Base-by-base conservation (phyloP, 2,888 invertebrate species). In the Acronicta alni region DNA sequence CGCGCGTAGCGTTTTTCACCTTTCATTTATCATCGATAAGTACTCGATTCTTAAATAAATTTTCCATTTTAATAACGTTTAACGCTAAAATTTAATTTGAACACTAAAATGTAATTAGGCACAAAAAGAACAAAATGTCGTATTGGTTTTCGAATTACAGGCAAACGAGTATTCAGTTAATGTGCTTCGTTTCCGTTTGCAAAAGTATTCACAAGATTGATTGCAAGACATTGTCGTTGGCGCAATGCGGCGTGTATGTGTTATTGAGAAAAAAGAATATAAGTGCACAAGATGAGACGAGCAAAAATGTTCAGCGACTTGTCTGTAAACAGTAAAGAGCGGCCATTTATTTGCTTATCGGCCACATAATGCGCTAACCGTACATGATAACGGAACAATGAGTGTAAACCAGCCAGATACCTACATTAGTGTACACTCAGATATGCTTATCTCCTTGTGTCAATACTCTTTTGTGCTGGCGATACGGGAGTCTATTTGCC, bases 401-500 rank as follows among this genome's bases (percentile, higher is more conserved):
- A 89, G 89, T 88, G 87, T 91, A 89, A 86, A 88, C 86, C 89
- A 84, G 84, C 81, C 86, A 86, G 87, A 89, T 87, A 89, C 85
- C 75, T 84, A 88, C 89, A 90, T 90, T 88, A 89, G 88, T 89
- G 84, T 86, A 87, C 82, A 88, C 82, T 83, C 82, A 88, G 92
- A 93, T 92, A 93, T 76, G 88, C 88, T 92, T 93, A 93, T 93
- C 93, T 89, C 77, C 80, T 57, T 83, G 81, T 90, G 93, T 93
- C 93, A 93, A 93, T 93, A 93, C 89, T 91, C 93, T 92, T 93
- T 93, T 94, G 93, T 93, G 89, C 88, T 82, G 81, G 77, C 89
- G 93, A 93, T 92, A 93, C 86, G 89, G 89, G 84, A 90, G 89
- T 86, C 90, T 91, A 88, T 93, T 91, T 91, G 88, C 89, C 89